Evolutionary conservation across 2,888 invertebrate genomes (phyloP).

Genomic region (Eristalis intricaria): DNA sequence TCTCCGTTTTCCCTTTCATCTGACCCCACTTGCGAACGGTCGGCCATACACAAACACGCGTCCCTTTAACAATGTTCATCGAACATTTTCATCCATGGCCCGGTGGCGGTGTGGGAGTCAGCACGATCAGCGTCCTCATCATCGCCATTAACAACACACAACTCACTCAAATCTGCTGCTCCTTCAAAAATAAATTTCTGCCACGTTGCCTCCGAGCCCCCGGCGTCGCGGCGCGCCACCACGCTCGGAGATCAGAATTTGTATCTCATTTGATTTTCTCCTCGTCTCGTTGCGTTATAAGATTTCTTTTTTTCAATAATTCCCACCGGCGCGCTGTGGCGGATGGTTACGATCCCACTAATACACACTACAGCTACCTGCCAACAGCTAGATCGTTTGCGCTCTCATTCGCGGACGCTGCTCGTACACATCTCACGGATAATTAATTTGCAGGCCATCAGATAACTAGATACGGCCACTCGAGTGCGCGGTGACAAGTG

Average conservation of each 20-base stretch:
- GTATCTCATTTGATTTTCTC: slow-evolving; percentile 45
- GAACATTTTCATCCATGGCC: slow-evolving; percentile 16
- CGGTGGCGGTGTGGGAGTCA: slow-evolving; percentile 5
- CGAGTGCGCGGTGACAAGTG: slow-evolving; percentile 55
- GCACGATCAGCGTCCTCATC: slow-evolving; percentile 47
- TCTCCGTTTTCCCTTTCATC: not conserved
- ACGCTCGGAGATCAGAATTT: slow-evolving; percentile 25
- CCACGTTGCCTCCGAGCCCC: not conserved
- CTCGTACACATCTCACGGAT: slow-evolving; percentile 47
- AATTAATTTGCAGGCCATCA: slow-evolving; percentile 42
- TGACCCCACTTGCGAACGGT: slow-evolving; percentile 4
- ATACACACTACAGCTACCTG: slow-evolving; percentile 9
- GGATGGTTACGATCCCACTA: not conserved
- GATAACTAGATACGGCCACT: slow-evolving; percentile 54
- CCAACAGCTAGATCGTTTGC: slow-evolving; percentile 18
- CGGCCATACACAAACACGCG: slow-evolving; percentile 34
- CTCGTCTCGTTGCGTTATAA: slow-evolving; percentile 42
- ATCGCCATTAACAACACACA: slow-evolving; percentile 52
- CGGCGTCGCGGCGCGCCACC: not conserved
- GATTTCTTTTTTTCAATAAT: slow-evolving; percentile 42
- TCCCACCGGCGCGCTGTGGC: slow-evolving; percentile 4
- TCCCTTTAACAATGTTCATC: slow-evolving; percentile 20
- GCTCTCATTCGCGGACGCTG: slow-evolving; percentile 33
- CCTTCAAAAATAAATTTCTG: slow-evolving; percentile 51
- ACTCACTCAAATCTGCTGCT: slow-evolving; percentile 35